Base-by-base conservation (phyloP, 2,113 vertebrate genomes). In the Elephantulus edwardii region DNA sequence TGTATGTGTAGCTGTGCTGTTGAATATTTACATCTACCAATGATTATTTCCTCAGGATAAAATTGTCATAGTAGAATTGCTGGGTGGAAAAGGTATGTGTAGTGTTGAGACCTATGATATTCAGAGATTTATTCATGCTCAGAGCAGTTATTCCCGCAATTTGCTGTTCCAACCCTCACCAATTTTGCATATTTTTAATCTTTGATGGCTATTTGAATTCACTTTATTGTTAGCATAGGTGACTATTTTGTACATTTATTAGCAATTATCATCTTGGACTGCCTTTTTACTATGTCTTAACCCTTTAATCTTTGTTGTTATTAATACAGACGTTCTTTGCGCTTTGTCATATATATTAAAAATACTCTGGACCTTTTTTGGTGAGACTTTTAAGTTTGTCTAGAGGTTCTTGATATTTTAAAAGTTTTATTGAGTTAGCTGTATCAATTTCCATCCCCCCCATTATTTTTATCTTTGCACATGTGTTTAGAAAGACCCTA, bases 381-480 rank as follows among this genome's bases (percentile, higher is more conserved):
- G 58, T 79, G 38, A 77, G 5, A 78, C 52, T 58, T 87, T 62
- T n/a, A 48, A 42, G 38, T 84, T 40, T 52, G 46, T 58, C 64
- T 58, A 86, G 8, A 6, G 56, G 62, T 86, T 72, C 80, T 88
- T 75, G 22, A 6, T 35, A 91, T 90, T 86, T 89, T 38, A 44
- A 35, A 96, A 86, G 42, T 40, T 77, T 64, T 68, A 35, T 66
- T 80, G 12, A 50, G 62, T 77, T 44, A 74, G 75, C 62, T 64
- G 35, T 11, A 75, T 44, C 33, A 56, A 14, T 74, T n/a, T 38
- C 75, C 88, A 58, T 76, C 48, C 46, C 28, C 79, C 28, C 40
- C 72, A 46, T 46, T 28, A 20, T 56, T 72, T 83, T 80, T 78
- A 20, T 62, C 11, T 92, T 78, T 75, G 54, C 26, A 80, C 17